These are phyloP conservation scores for Gisinianus flammeolus DNA, from an alignment of 2,888 invertebrate species.

Conservation along the genomic window DNA sequence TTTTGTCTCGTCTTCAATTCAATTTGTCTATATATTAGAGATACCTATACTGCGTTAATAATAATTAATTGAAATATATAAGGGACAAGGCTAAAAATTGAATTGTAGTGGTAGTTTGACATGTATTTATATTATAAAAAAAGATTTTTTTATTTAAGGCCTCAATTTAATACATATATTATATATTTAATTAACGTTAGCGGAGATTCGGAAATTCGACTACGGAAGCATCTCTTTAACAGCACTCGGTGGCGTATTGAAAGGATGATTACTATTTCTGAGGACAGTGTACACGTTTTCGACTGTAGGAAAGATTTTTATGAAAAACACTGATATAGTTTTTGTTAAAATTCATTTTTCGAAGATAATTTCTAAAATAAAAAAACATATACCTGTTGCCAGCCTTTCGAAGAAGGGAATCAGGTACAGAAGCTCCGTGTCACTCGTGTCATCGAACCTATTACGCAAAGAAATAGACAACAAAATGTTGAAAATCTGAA, in stretches of 20 bases:
- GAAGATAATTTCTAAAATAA: no score
- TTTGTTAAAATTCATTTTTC: no score
- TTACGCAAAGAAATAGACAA: neutral
- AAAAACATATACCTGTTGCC: no score
- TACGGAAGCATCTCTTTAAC: conserved; percentile 41
- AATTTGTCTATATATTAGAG: no score
- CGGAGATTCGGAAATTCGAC: conserved; percentile 33
- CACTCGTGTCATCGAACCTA: conserved; percentile 96
- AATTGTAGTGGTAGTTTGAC: neutral
- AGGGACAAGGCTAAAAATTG: neutral
- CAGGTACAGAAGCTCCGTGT: conserved; percentile 94
- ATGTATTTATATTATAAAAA: conserved; percentile 14
- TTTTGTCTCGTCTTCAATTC: no score
- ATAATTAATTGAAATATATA: neutral
- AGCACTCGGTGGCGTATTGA: conserved; percentile 48
- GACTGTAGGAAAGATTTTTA: no score
- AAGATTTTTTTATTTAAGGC: conserved; percentile 36
- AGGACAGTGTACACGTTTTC: conserved; percentile 96
- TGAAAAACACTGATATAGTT: no score
- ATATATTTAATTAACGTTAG: conserved; percentile 29
- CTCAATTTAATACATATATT: conserved; percentile 34
- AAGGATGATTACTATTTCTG: conserved; percentile 89
- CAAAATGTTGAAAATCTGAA: neutral
- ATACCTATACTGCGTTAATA: no score
- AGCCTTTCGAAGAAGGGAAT: conserved; percentile 98